A percentile compares a stretch with the other conserved stretches of the same genome.
phyloP scores from a whole-genome alignment of 23 tunicate genomes.

The Phallusia fumigata region DNA sequence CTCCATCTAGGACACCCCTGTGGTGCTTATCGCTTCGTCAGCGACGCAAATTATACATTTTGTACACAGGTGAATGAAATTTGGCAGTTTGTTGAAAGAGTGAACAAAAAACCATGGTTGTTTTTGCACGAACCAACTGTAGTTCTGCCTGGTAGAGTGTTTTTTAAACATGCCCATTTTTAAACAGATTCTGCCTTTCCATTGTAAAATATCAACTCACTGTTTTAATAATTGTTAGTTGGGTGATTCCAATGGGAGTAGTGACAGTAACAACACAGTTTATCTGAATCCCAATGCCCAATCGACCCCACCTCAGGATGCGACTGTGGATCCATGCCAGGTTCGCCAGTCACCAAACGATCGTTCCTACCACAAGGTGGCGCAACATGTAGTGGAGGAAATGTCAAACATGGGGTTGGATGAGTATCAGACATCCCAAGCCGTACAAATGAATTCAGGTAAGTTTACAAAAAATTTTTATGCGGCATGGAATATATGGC shows the following conservation, averaged over 20 bases:
- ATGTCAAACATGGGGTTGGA: not conserved
- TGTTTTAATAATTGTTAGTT: not conserved
- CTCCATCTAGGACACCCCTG: no score
- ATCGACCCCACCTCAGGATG: conserved; percentile 4
- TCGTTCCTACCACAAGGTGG: not conserved
- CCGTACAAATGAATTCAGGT: not conserved
- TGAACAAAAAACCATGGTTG: no score
- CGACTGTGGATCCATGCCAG: not conserved
- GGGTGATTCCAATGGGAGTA: not conserved
- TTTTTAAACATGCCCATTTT: no score
- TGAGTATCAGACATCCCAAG: not conserved
- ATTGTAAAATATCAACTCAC: no score
- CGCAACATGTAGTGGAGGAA: not conserved
- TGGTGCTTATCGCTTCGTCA: no score
- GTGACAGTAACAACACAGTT: not conserved
- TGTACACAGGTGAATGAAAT: no score
- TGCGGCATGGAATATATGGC: no score
- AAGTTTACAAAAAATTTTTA: not conserved
- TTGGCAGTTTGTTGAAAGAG: no score
- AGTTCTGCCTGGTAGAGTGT: no score
- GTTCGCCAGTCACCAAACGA: not conserved
- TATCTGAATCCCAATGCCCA: conserved; percentile 7
- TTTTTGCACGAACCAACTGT: no score
- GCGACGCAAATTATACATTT: no score
- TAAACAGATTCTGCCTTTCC: no score